Evolutionary conservation across 2,888 invertebrate genomes (phyloP).

Genomic region (Ophioninae sp.): DNA sequence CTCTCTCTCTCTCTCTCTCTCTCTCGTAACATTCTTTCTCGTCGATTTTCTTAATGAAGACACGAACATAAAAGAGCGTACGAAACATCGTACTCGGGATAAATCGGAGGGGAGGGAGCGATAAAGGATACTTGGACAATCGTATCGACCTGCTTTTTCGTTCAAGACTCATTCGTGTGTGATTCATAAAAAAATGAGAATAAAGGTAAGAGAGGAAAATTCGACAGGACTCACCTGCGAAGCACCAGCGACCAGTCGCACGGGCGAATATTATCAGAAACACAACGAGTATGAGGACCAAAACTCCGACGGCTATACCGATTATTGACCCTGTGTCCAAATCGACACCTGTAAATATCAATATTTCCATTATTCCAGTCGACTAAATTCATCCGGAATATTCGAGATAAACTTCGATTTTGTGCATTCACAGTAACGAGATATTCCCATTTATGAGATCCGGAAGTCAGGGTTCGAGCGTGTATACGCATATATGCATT

Average conservation of each 20-base stretch:
- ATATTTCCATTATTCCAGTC: conserved; percentile 8
- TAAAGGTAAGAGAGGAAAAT: not conserved
- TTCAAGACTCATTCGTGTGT: not conserved
- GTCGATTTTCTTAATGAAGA: not conserved
- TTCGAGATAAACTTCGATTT: not conserved
- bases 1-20: too few species aligned
- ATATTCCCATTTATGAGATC: conserved; percentile 24
- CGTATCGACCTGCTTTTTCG: not conserved
- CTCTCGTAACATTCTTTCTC: not conserved
- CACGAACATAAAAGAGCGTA: conserved; percentile 52
- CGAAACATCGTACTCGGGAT: conserved; percentile 50
- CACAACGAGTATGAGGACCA: conserved; percentile 85
- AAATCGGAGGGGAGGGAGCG: conserved; percentile 17
- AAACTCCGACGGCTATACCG: conserved; percentile 88
- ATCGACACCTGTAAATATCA: conserved; percentile 83
- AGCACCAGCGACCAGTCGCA: conserved; percentile 92
- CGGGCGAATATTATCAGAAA: conserved; percentile 89
- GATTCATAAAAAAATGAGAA: conserved; percentile 14
- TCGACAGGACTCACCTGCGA: conserved; percentile 87
- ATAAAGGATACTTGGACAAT: conserved; percentile 18
- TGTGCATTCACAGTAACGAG: not conserved
- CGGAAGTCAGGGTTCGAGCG: not conserved
- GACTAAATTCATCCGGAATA: not conserved
- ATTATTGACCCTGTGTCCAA: conserved; percentile 89
- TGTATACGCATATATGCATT: not conserved